Evolutionary conservation across 2,888 invertebrate species (phyloP).

Genomic region (Hydroisotoma schaefferi): DNA sequence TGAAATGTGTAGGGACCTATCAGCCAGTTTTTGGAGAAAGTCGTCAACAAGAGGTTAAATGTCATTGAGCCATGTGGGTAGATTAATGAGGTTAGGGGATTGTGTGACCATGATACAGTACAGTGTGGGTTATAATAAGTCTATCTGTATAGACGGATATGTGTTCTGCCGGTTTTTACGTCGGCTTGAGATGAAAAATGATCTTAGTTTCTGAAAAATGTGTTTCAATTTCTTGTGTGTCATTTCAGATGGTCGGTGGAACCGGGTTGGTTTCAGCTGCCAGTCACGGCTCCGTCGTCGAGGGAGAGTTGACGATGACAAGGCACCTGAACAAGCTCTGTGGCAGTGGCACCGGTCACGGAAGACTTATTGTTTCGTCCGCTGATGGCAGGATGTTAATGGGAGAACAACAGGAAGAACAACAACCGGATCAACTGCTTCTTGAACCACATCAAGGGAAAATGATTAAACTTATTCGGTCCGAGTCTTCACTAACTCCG

Average conservation of each 20-base stretch:
- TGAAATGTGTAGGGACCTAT: neutral
- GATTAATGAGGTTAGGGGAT: too few relatives aligned
- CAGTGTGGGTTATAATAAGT: too few relatives aligned
- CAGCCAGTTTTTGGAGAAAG: conserved; percentile 2
- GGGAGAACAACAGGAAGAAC: conserved; percentile 20
- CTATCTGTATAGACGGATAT: too few relatives aligned
- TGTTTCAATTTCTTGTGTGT: conserved; percentile 8
- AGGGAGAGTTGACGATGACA: conserved; percentile 26
- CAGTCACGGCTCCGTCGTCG: too few relatives aligned
- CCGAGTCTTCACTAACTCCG: conserved; percentile 46
- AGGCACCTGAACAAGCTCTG: conserved; percentile 41
- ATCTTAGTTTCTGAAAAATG: conserved; percentile 1
- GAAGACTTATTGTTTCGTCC: conserved; percentile 18
- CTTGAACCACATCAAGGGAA: neutral
- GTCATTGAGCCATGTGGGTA: conserved; percentile 15
- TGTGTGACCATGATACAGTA: too few relatives aligned
- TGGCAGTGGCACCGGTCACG: too few relatives aligned
- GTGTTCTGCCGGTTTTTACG: too few relatives aligned
- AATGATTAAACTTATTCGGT: conserved; percentile 34
- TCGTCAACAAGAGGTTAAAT: conserved; percentile 9
- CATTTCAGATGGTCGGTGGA: conserved; percentile 10
- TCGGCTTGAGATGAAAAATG: conserved; percentile 5
- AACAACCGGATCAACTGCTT: conserved; percentile 23
- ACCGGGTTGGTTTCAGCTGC: neutral
- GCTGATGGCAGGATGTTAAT: conserved; percentile 2